These are phyloP conservation scores for Creontiades dilutus DNA, from an alignment of 2,888 invertebrate species.

Conservation along the genomic window DNA sequence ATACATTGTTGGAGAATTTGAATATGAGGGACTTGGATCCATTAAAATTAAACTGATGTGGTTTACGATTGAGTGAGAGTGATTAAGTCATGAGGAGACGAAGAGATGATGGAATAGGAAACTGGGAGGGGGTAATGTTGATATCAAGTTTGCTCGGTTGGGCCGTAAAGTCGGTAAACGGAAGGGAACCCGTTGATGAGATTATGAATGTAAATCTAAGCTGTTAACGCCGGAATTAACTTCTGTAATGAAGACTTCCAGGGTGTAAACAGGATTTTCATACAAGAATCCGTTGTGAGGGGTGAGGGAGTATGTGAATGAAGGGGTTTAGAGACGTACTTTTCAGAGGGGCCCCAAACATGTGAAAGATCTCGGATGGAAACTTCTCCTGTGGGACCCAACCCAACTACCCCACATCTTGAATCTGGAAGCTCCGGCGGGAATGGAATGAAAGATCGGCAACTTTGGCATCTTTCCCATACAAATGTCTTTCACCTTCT, in stretches of 20 bases:
- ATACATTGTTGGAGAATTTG: neutral
- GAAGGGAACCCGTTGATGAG: conserved; percentile 61
- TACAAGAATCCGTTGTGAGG: conserved; percentile 35
- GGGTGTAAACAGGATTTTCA: conserved; percentile 64
- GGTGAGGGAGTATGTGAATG: conserved; percentile 7
- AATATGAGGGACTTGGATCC: neutral
- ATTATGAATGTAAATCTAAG: conserved; percentile 65
- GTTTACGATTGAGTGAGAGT: conserved; percentile 56
- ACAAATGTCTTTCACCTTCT: conserved; percentile 56
- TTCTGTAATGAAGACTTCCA: conserved; percentile 60
- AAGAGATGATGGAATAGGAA: no score
- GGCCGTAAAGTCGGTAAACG: conserved; percentile 41
- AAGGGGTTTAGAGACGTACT: neutral
- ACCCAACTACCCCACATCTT: neutral
- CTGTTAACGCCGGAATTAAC: conserved; percentile 59
- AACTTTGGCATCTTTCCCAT: conserved; percentile 62
- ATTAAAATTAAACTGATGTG: conserved; percentile 56
- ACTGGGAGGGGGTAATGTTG: conserved; percentile 42
- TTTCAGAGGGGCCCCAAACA: conserved; percentile 15
- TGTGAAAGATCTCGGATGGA: conserved; percentile 33
- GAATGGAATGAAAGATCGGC: conserved; percentile 53
- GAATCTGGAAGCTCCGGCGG: neutral
- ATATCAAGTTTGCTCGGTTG: conserved; percentile 50
- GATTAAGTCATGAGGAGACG: conserved; percentile 13
- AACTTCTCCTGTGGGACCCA: conserved; percentile 6